Base-by-base conservation (phyloP, 2,888 invertebrate genomes). In the Hydrotaea cyrtoneurina region DNA sequence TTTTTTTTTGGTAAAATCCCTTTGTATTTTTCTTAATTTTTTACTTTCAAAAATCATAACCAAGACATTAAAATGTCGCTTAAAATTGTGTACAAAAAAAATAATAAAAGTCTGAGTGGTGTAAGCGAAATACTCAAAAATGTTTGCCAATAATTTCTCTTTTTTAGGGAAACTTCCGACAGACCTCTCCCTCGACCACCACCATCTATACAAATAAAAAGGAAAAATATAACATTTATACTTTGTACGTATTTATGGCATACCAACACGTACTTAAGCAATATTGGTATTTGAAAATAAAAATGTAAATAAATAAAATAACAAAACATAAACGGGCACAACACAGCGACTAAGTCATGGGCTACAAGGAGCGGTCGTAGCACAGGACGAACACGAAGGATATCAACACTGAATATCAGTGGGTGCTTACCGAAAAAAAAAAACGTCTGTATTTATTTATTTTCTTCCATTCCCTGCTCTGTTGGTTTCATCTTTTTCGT, bases 201-300 rank as follows among this genome's bases (percentile, higher is more conserved):
- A 21, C 43, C 23, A 21, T 19, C 57, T 59, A 62, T 62, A 39
- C 19, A 62, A 66, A 78, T 53, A 71, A 78, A 78, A 71, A 57
- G 57, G 64, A 79, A 89, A n/a, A 89, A 89, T 90, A 89, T 89
- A 88, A 89, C 76, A 77, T 89, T 90, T 89, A 87, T 89, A 88
- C 59, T 83, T 80, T 76, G 79, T 83, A n/a, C n/a, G n/a, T n/a
- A 79, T 86, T 86, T 86, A 86, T 86, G 81, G 78, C 83, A 86
- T 86, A 81, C 83, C 86, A 78, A 83, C 86, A 86, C 86, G 86
- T 85, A 83, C 85, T 85, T 82, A 82, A 85, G 74, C 77, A 85
- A 85, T 85, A 85, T 85, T 82, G 85, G 85, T 74, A 85, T 85
- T 85, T 85, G 85, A 82, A 78, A 78, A 82, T 79, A 84, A 82